phyloP scores from a whole-genome alignment of 1,140 invertebrate species.

The Asbolus verrucosus region DNA sequence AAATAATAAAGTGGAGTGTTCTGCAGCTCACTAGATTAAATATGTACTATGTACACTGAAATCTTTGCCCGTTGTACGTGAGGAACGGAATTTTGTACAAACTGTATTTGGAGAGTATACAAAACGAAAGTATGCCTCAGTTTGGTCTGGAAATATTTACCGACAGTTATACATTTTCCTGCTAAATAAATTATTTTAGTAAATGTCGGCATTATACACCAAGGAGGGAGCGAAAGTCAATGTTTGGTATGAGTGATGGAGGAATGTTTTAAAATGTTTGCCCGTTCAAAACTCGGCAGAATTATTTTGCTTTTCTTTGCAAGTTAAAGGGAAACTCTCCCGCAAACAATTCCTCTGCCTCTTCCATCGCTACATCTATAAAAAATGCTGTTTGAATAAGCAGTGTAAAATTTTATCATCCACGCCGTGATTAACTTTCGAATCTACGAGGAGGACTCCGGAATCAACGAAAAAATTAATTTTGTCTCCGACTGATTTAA shows the following conservation, averaged over 20 bases:
- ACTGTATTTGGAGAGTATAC: conserved; percentile 63
- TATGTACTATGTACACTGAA: conserved; percentile 62
- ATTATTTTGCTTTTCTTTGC: conserved; percentile 41
- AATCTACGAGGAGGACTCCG: too few relatives aligned
- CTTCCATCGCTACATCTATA: conserved; percentile 8
- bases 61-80: conserved; percentile 59
- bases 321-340: conserved; percentile 38
- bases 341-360: conserved; percentile 36
- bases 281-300: conserved; percentile 49
- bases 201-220: conserved; percentile 63
- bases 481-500: background rate
- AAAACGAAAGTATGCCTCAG: conserved; percentile 64
- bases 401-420: background rate
- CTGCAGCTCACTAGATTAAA: conserved; percentile 58
- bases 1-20: conserved; percentile 60
- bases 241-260: conserved; percentile 60
- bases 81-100: conserved; percentile 61
- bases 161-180: conserved; percentile 66
- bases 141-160: conserved; percentile 65
- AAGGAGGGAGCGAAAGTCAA: conserved; percentile 64
- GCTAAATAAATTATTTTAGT: conserved; percentile 66
- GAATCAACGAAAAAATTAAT: too few relatives aligned
- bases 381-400: conserved; percentile 13
- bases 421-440: background rate
- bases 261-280: conserved; percentile 59